These are phyloP conservation scores for Scyliorhinus canicula DNA, from an alignment of 2,797 vertebrate genomes.

Conservation along the genomic window DNA sequence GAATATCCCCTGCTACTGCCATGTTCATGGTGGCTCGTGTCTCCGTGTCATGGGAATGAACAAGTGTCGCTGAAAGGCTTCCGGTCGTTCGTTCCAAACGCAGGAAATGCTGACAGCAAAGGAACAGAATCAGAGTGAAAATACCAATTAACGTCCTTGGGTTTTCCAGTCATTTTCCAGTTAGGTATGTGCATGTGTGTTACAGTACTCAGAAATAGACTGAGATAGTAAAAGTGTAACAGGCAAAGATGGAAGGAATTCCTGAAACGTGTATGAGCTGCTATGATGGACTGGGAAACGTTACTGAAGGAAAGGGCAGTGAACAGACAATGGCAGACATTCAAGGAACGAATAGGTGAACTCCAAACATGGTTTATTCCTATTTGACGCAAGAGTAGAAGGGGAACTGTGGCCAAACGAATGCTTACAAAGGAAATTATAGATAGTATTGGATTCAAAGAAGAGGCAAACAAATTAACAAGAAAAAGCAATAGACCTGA, in stretches of 20 bases:
- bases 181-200: background rate
- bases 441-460: too few species aligned
- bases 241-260: background rate
- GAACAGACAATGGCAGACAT: too few species aligned
- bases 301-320: too few species aligned
- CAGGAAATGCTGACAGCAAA: background rate
- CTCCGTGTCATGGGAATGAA: constrained; percentile 80
- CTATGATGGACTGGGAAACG: too few species aligned
- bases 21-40: constrained; percentile 53
- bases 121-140: background rate
- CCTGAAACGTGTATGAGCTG: background rate
- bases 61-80: constrained; percentile 69
- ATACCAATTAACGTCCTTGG: background rate
- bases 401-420: too few species aligned
- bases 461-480: too few species aligned
- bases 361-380: too few species aligned
- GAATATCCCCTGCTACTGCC: background rate
- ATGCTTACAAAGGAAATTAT: too few species aligned
- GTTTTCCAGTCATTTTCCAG: background rate
- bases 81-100: constrained; percentile 44
- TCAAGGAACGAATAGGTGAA: too few species aligned
- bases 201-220: background rate
- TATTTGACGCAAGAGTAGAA: too few species aligned
- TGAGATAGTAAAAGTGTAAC: background rate
- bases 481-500: too few species aligned